Evolutionary conservation across 2,888 invertebrate species (phyloP).

Genomic region (Helicoverpa assulta): DNA sequence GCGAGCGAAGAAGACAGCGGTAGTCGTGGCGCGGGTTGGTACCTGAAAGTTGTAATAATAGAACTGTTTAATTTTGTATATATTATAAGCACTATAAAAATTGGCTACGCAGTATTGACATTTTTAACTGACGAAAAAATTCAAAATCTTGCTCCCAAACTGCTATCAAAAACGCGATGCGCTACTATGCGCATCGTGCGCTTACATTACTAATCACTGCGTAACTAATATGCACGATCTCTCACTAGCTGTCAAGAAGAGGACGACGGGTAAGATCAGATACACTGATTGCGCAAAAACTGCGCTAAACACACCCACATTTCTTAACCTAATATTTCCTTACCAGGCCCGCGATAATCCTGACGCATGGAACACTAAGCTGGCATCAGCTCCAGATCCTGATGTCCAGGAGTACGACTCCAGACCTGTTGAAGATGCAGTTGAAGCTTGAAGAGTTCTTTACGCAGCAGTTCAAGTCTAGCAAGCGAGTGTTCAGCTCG

Average conservation of each 20-base stretch:
- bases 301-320: not conserved
- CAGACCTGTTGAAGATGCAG: conserved; percentile 98
- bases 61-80: not conserved
- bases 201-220: conserved; percentile 4
- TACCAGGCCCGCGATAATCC: conserved; percentile 95
- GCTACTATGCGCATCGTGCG: conserved; percentile 26
- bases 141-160: not conserved
- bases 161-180: not conserved
- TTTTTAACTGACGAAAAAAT: not conserved
- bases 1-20: not conserved
- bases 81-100: not conserved
- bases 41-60: not conserved
- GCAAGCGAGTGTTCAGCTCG: conserved; percentile 96
- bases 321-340: not conserved
- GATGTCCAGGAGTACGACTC: conserved; percentile 99
- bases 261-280: conserved; percentile 38
- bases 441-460: conserved; percentile 99
- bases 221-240: conserved; percentile 36
- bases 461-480: conserved; percentile 98
- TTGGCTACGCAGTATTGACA: not conserved
- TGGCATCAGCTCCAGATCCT: conserved; percentile 99
- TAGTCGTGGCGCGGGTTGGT: not conserved
- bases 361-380: conserved; percentile 96
- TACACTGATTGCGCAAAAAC: not conserved
- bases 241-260: conserved; percentile 47